These are phyloP conservation scores for cattle (Bos taurus) DNA, from an alignment of 2,113 vertebrate species.

Conservation along the genomic window ARS-UCD2.0 NC_037349.1:5365501-5366000, in stretches of 20 bases:
- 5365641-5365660: not conserved
- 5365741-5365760: not conserved
- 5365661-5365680: not conserved
- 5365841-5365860: not conserved
- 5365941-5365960: not conserved
- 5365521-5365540: not conserved
- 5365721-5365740: slow-evolving; percentile 2
- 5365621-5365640: not conserved
- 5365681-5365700: not conserved
- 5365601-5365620: slow-evolving; percentile 30
- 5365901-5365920: not conserved
- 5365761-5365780: not conserved
- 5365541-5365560: not conserved
- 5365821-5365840: not conserved
- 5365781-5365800: not conserved
- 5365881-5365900: not conserved
- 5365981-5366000: not conserved
- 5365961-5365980: not conserved
- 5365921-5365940: not conserved
- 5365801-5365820: not conserved
- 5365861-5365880: not conserved
- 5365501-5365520: slow-evolving; percentile 43
- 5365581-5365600: not conserved
- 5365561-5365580: not conserved
- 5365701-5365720: not conserved